These are phyloP conservation scores for Dryocosmus kuriphilus DNA, from an alignment of 2,888 invertebrate species.

Conservation along the genomic window DNA sequence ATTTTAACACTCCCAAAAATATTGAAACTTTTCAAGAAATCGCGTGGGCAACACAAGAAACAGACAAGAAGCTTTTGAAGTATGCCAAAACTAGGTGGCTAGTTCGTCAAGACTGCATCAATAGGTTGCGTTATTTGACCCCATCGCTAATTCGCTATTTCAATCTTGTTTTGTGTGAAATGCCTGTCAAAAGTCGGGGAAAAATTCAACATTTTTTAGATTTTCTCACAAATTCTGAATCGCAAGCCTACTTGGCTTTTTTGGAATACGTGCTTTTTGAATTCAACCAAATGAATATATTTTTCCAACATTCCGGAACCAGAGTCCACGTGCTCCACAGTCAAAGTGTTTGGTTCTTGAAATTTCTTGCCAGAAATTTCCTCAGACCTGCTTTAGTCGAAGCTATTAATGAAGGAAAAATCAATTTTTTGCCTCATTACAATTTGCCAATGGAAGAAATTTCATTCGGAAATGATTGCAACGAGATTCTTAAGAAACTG, in stretches of 20 bases:
- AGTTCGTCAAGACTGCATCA: constrained; percentile 25
- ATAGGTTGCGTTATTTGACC: constrained; percentile 37
- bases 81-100: constrained; percentile 43
- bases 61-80: no score
- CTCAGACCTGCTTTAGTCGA: no score
- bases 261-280: constrained; percentile 19
- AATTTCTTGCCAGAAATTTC: no score
- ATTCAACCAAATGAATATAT: no score
- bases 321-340: no score
- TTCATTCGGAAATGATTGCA: no score
- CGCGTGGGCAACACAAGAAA: constrained; percentile 8
- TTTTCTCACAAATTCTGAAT: not conserved
- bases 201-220: no score
- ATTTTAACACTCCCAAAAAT: constrained; percentile 17
- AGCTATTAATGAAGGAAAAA: not conserved
- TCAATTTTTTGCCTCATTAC: not conserved
- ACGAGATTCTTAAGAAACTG: not conserved
- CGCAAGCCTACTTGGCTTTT: constrained; percentile 33
- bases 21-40: constrained; percentile 38
- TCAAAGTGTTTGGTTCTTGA: not conserved
- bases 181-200: not conserved
- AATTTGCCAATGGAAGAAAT: not conserved
- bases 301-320: no score
- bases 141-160: not conserved
- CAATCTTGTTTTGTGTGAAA: no score